A percentile compares a stretch with the other conserved stretches of the same genome.
phyloP scores from a whole-genome alignment of 2,113 vertebrate species.

The Lates calcarifer region DNA sequence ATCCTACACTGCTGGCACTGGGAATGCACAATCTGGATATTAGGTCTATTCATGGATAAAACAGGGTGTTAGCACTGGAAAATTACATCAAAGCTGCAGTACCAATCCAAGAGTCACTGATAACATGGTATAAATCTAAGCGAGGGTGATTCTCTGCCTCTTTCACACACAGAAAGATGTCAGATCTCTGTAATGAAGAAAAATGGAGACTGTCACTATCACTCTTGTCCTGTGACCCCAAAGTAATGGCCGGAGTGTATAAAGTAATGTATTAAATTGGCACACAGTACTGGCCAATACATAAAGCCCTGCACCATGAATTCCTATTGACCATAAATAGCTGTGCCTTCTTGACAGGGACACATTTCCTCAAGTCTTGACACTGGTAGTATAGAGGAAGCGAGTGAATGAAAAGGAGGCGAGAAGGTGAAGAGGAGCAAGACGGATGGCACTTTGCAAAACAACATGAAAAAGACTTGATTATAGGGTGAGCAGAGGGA shows the following conservation, averaged over 20 bases:
- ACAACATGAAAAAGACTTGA: conserved; percentile 75
- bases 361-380: conserved; percentile 30
- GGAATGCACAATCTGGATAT: conserved; percentile 23
- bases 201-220: conserved; percentile 64
- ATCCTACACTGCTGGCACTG: conserved; percentile 11
- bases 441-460: conserved; percentile 55
- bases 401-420: conserved; percentile 29
- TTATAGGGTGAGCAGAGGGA: conserved; percentile 61
- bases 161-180: conserved; percentile 55
- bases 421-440: conserved; percentile 43
- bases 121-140: conserved; percentile 49
- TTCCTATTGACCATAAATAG: conserved; percentile 37
- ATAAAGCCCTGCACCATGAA: conserved; percentile 29
- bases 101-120: conserved; percentile 45
- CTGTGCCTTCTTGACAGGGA: conserved; percentile 14
- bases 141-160: conserved; percentile 11
- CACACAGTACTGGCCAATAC: conserved; percentile 19
- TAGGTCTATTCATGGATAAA: conserved; percentile 44
- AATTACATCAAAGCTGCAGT: conserved; percentile 53
- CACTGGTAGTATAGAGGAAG: conserved; percentile 34
- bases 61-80: conserved; percentile 29
- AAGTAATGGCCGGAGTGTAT: conserved; percentile 52
- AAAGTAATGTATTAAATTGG: conserved; percentile 54
- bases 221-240: conserved; percentile 55
- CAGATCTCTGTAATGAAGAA: conserved; percentile 59